These are phyloP conservation scores for Sylvietta virens DNA, from an alignment of 2,113 vertebrate species.

Conservation along the genomic window DNA sequence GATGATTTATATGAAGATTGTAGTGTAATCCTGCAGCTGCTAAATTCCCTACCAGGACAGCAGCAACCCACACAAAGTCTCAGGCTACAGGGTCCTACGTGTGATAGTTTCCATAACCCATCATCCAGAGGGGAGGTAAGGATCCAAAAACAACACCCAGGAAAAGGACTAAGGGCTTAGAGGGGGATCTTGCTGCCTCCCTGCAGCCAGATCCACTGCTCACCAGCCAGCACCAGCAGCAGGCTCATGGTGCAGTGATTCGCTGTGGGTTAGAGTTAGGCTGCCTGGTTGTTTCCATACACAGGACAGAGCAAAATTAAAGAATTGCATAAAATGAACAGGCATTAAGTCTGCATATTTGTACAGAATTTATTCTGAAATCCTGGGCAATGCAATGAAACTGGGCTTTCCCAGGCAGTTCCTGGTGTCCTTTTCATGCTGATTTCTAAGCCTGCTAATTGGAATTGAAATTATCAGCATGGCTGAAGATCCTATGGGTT, in stretches of 20 bases:
- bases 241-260: fast-evolving
- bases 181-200: neutral
- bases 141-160: neutral
- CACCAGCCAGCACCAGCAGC: neutral
- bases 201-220: fast-evolving
- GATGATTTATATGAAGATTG: neutral
- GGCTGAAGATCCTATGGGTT: neutral
- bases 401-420: neutral
- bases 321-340: neutral
- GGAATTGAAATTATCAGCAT: neutral
- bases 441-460: neutral
- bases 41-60: neutral
- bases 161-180: neutral
- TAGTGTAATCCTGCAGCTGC: neutral
- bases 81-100: neutral
- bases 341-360: neutral
- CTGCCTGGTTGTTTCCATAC: neutral
- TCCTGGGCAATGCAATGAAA: neutral
- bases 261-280: neutral
- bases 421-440: neutral
- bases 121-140: neutral
- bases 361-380: neutral
- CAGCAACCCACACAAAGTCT: neutral
- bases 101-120: neutral
- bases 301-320: neutral